These are phyloP conservation scores for Podargus strigoides DNA, from an alignment of 2,797 vertebrate species.

Conservation along the genomic window DNA sequence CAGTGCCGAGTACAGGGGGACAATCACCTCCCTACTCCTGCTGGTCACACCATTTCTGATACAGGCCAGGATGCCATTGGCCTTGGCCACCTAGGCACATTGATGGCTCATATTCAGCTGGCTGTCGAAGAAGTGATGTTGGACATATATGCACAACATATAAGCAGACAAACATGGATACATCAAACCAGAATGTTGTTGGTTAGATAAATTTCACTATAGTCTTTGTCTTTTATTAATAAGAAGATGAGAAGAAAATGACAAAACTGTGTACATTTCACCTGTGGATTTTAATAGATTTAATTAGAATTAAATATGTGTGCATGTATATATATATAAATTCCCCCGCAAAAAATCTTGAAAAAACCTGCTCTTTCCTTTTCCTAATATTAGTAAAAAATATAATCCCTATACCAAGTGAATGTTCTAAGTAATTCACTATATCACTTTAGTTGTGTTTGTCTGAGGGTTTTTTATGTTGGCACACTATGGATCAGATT, in stretches of 20 bases:
- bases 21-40: too few species aligned
- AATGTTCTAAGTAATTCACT: not conserved
- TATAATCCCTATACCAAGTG: not conserved
- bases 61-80: too few species aligned
- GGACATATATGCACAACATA: not conserved
- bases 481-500: not conserved
- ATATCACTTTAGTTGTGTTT: not conserved
- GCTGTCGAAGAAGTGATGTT: too few species aligned
- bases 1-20: too few species aligned
- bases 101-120: too few species aligned
- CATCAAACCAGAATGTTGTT: not conserved
- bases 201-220: not conserved
- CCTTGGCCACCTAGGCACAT: too few species aligned
- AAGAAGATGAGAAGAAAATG: not conserved
- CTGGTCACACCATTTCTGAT: too few species aligned
- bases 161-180: not conserved
- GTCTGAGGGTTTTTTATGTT: not conserved
- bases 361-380: not conserved
- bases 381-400: not conserved
- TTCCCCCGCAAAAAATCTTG: not conserved
- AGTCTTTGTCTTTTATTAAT: not conserved
- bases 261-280: not conserved
- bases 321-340: not conserved
- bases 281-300: not conserved
- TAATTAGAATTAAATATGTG: not conserved